These are phyloP conservation scores for Siniperca chuatsi DNA, from an alignment of 2,113 vertebrate genomes.

Conservation along the genomic window DNA sequence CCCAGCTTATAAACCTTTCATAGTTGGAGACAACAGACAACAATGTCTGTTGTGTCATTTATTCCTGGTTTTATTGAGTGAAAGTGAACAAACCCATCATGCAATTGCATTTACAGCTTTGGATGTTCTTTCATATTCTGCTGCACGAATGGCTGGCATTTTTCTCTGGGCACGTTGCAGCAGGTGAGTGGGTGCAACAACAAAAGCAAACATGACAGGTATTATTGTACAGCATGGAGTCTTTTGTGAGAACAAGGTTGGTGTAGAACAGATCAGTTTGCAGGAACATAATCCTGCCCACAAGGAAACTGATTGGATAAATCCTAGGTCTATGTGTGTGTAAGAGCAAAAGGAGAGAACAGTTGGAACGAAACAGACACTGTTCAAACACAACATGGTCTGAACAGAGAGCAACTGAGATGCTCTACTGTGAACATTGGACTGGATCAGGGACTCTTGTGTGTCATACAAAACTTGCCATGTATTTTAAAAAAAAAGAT, in stretches of 20 bases:
- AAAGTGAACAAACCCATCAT: not conserved
- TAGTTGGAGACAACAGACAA: not conserved
- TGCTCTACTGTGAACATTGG: not conserved
- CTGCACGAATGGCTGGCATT: not conserved
- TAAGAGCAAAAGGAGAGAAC: not conserved
- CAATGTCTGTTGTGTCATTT: not conserved
- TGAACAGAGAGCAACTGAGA: not conserved
- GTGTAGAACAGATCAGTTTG: not conserved
- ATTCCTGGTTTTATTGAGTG: not conserved
- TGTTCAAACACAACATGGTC: not conserved
- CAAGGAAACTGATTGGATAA: not conserved
- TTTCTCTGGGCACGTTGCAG: not conserved
- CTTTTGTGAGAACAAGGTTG: not conserved
- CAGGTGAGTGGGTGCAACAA: not conserved
- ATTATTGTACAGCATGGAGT: not conserved
- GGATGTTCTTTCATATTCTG: not conserved
- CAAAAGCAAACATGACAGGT: slow-evolving; percentile 4
- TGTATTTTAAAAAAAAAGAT: not conserved
- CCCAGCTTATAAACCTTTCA: not conserved
- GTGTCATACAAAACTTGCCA: not conserved
- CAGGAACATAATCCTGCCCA: not conserved
- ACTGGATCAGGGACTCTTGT: not conserved
- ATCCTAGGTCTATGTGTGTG: not conserved
- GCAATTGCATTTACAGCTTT: not conserved
- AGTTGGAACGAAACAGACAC: not conserved